Conservation (phyloP, 2,888 invertebrate genomes). For the Neoitamus cyanurus region DNA sequence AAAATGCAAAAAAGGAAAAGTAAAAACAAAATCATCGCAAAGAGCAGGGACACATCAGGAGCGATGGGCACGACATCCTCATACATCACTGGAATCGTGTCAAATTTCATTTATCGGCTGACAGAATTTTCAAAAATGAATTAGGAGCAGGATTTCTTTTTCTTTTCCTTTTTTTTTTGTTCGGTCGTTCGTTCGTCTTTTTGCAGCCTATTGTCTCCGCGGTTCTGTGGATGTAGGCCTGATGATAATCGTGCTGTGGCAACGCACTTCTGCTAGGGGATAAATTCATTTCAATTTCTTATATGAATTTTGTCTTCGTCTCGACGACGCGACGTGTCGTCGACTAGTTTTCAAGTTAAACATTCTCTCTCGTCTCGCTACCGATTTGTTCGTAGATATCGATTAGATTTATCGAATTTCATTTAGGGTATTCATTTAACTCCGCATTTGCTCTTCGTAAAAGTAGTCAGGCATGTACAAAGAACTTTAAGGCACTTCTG, state of each 20-base stretch:
- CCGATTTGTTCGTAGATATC: too few species aligned
- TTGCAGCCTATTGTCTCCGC: neutral
- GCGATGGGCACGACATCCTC: conserved; percentile 46
- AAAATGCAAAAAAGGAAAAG: conserved; percentile 2
- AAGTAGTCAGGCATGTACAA: too few species aligned
- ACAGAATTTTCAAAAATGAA: conserved; percentile 38
- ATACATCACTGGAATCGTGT: conserved; percentile 52
- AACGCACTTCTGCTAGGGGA: neutral
- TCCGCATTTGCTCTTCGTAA: too few species aligned
- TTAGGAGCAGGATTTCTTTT: conserved; percentile 25
- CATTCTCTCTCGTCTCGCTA: too few species aligned
- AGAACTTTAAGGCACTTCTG: too few species aligned
- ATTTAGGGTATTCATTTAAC: too few species aligned
- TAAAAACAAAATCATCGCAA: conserved; percentile 7
- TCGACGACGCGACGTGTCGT: too few species aligned
- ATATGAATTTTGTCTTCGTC: too few species aligned
- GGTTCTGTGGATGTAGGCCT: neutral
- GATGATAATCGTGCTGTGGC: neutral
- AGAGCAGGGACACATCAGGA: conserved; percentile 43
- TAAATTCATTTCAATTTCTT: neutral
- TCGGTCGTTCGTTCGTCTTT: too few species aligned
- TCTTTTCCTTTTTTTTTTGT: too few species aligned
- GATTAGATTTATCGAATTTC: too few species aligned
- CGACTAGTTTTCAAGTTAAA: too few species aligned
- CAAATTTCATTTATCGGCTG: conserved; percentile 51